Conservation (phyloP, 2,797 vertebrate genomes). For the Myiotriccus ornatus region DNA sequence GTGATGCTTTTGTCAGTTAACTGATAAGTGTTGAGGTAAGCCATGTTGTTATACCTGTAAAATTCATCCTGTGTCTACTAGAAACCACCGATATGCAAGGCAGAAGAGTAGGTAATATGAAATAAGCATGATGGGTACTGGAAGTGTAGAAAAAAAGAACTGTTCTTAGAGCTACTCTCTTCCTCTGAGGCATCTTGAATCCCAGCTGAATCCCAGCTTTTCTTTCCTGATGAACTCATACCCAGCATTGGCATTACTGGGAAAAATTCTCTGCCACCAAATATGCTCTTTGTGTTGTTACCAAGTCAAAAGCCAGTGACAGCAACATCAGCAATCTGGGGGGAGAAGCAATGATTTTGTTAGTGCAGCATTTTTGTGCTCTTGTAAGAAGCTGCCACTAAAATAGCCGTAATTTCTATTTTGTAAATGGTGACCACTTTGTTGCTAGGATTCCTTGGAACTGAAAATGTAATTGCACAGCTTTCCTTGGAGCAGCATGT, state of each 20-base stretch:
- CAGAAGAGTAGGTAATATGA: not conserved
- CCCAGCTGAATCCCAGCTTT: not conserved
- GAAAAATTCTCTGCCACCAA: not conserved
- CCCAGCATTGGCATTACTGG: not conserved
- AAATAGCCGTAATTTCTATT: conserved; percentile 10
- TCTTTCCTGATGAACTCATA: not conserved
- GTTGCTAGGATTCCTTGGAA: conserved; percentile 42
- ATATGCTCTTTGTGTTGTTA: not conserved
- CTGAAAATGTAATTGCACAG: not conserved
- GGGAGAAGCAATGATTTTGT: not conserved
- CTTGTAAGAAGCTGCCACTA: not conserved
- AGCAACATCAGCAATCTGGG: not conserved
- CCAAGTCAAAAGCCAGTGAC: not conserved
- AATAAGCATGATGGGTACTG: not conserved
- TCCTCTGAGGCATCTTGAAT: not conserved
- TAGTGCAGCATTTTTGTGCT: conserved; percentile 1
- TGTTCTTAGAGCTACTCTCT: not conserved
- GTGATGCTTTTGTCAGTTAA: not conserved
- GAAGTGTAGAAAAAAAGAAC: not conserved
- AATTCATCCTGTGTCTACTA: not conserved
- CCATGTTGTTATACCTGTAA: not conserved
- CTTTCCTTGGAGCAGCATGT: not conserved
- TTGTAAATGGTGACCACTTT: conserved; percentile 5
- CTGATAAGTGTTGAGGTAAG: not conserved
- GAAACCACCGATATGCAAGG: not conserved